Percentiles rank a stretch among this genome's conserved stretches.
Evolutionary conservation across 53 echinoderm and acorn worm genomes (phyloP).

Genomic region (Mesocentrotus franciscanus): DNA sequence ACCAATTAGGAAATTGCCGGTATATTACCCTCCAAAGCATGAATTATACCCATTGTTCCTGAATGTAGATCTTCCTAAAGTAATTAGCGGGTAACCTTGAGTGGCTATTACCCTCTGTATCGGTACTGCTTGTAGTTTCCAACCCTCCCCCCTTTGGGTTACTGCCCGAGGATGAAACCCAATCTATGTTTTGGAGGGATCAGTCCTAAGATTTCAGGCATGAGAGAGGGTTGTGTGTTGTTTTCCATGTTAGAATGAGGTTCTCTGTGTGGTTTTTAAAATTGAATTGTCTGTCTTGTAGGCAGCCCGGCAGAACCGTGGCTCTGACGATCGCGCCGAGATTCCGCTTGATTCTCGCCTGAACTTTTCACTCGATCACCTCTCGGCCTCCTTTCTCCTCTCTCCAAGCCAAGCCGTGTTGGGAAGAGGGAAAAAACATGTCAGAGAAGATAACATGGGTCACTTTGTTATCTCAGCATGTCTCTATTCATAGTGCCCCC

Average conservation of each 20-base stretch:
- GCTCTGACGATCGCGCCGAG: slow-evolving; percentile 26
- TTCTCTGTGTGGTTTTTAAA: neutral
- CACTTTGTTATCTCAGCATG: slow-evolving; percentile 52
- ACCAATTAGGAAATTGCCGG: neutral
- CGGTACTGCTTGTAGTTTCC: neutral
- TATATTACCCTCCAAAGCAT: neutral
- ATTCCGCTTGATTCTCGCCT: slow-evolving; percentile 12
- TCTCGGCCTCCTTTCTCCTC: neutral
- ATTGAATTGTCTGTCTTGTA: slow-evolving; percentile 36
- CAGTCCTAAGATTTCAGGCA: neutral
- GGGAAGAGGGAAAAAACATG: neutral
- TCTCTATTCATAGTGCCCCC: neutral
- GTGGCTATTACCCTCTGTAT: neutral
- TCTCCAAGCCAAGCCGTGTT: neutral
- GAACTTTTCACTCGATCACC: slow-evolving; percentile 47
- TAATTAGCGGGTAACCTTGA: neutral
- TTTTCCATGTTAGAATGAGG: neutral
- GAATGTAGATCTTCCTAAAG: neutral
- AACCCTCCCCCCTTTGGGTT: neutral
- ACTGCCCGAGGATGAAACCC: neutral
- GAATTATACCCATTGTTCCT: neutral
- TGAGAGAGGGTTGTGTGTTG: neutral
- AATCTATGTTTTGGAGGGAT: neutral
- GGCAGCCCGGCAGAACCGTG: slow-evolving; percentile 12
- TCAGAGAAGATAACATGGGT: slow-evolving; percentile 33